A percentile compares a stretch with the other conserved stretches of the same genome.
Conservation (phyloP, 1,140 invertebrate species). For the Telenomus remus region DNA sequence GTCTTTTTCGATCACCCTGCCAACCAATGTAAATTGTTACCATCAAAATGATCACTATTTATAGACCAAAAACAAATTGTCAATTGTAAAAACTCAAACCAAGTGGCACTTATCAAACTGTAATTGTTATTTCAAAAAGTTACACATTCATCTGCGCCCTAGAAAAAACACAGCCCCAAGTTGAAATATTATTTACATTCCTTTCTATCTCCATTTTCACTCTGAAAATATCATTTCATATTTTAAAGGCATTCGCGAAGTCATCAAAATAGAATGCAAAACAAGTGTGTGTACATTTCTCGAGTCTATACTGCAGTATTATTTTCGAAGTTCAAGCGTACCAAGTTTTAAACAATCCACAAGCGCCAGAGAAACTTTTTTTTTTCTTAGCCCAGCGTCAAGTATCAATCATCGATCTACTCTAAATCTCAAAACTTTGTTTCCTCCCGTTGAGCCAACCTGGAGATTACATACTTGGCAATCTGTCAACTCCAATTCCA, state of each 20-base stretch:
- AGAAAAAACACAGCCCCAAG: too few species aligned
- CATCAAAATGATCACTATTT: too few species aligned
- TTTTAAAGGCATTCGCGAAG: conserved; percentile 12
- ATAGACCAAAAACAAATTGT: too few species aligned
- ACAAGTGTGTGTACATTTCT: conserved; percentile 6
- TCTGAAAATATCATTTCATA: conserved; percentile 14
- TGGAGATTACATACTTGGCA: conserved; percentile 13
- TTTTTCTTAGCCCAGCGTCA: too few species aligned
- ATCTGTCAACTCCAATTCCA: conserved; percentile 15
- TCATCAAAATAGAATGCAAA: conserved; percentile 9
- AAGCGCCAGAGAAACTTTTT: not conserved
- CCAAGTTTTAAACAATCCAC: not conserved
- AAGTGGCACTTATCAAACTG: too few species aligned
- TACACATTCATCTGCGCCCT: too few species aligned
- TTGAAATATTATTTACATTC: not conserved
- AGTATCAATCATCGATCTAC: too few species aligned
- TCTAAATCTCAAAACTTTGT: conserved; percentile 1
- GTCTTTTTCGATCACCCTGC: not conserved
- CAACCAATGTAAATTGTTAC: too few species aligned
- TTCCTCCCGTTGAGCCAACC: not conserved
- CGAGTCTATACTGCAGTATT: not conserved
- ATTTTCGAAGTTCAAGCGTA: conserved; percentile 1
- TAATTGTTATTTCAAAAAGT: too few species aligned
- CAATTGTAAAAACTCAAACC: too few species aligned
- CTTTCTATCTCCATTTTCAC: not conserved